These are phyloP conservation scores for Brachymystax lenok DNA, from an alignment of 2,797 vertebrate genomes.

Conservation along the genomic window DNA sequence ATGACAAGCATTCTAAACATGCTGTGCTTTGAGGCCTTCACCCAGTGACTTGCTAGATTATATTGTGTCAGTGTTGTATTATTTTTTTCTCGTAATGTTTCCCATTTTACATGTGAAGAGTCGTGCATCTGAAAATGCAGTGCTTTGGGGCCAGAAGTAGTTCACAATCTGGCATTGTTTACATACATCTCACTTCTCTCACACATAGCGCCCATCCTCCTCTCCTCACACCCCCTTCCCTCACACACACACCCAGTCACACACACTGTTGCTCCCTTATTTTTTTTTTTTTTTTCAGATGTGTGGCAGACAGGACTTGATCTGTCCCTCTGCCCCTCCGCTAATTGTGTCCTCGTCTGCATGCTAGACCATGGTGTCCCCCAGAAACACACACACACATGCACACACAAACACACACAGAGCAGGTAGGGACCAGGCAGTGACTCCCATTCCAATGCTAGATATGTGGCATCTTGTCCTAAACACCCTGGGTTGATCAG, in stretches of 20 bases:
- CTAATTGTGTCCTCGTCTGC: slow-evolving; percentile 65
- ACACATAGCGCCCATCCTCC: slow-evolving; percentile 34
- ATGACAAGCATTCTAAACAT: neutral
- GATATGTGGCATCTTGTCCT: slow-evolving; percentile 44
- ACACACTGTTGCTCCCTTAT: slow-evolving; percentile 18
- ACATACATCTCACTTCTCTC: slow-evolving; percentile 39
- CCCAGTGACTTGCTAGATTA: neutral
- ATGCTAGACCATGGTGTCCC: slow-evolving; percentile 32
- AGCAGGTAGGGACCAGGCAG: neutral
- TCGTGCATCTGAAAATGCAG: neutral
- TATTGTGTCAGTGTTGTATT: neutral
- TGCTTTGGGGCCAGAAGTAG: slow-evolving; percentile 32
- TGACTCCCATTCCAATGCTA: neutral
- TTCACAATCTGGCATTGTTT: neutral
- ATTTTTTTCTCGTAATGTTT: neutral
- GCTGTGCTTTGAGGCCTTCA: neutral
- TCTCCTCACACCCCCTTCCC: neutral
- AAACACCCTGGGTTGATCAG: slow-evolving; percentile 63
- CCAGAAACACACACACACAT: slow-evolving; percentile 22
- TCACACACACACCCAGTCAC: slow-evolving; percentile 3
- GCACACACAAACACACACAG: too few species aligned
- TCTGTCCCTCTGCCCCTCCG: slow-evolving; percentile 58
- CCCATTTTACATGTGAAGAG: neutral
- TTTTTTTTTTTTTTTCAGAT: slow-evolving; percentile 67
- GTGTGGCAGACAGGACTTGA: slow-evolving; percentile 71